Conservation (phyloP, 2,888 invertebrate genomes). For the Tiliacea citrago region DNA sequence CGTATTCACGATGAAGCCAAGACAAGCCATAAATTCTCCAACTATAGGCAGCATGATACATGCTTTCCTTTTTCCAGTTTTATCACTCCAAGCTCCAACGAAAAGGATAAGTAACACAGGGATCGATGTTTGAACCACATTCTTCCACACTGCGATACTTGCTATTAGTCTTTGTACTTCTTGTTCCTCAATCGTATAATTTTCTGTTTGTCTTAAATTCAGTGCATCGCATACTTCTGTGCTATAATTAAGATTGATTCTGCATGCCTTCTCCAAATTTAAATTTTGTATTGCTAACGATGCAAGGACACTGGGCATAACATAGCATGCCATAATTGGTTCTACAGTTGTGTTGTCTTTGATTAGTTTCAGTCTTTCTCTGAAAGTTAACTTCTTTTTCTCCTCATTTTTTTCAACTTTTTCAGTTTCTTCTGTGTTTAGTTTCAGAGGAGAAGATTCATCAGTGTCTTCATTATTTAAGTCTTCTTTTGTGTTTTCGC, state of each 20-base stretch:
- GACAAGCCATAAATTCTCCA: conserved; percentile 94
- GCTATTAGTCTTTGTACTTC: conserved; percentile 94
- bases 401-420: conserved; percentile 62
- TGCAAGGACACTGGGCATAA: conserved; percentile 92
- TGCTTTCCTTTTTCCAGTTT: conserved; percentile 93
- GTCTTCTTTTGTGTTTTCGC: conserved; percentile 46
- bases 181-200: conserved; percentile 89
- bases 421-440: conserved; percentile 56
- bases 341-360: conserved; percentile 92
- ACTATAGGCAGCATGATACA: conserved; percentile 95
- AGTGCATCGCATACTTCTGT: conserved; percentile 94
- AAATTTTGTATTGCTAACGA: conserved; percentile 95
- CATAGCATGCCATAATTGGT: conserved; percentile 93
- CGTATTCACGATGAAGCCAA: conserved; percentile 94
- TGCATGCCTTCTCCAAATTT: conserved; percentile 94
- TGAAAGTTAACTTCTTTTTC: conserved; percentile 75
- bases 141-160: conserved; percentile 95
- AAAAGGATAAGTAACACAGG: conserved; percentile 96
- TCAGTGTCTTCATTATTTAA: conserved; percentile 68
- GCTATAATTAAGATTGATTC: conserved; percentile 94
- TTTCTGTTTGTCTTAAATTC: conserved; percentile 92
- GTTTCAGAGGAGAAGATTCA: conserved; percentile 78
- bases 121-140: conserved; percentile 94
- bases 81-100: conserved; percentile 95
- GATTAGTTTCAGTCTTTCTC: conserved; percentile 80